Percentiles rank a stretch among this genome's conserved stretches.
Conservation (phyloP, 2,113 vertebrate species). For the Odocoileus virginianus region DNA sequence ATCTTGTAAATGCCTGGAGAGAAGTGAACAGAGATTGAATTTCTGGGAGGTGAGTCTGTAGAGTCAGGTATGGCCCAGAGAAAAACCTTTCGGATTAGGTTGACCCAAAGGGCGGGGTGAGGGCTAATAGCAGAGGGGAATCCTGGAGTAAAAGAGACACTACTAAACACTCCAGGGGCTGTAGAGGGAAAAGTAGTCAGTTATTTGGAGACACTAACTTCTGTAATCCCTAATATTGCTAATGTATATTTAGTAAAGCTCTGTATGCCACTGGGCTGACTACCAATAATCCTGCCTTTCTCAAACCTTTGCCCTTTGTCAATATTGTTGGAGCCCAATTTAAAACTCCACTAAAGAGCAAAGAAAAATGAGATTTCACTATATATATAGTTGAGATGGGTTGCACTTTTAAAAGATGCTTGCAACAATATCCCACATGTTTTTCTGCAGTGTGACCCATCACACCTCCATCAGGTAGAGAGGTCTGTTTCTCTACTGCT, state of each 20-base stretch:
- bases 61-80: neutral
- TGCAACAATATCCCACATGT: neutral
- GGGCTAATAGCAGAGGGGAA: neutral
- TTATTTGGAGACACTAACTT: neutral
- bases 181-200: neutral
- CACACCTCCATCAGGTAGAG: neutral
- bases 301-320: neutral
- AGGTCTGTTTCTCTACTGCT: neutral
- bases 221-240: neutral
- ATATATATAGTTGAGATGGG: neutral
- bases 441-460: neutral
- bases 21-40: neutral
- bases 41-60: neutral
- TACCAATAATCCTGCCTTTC: neutral
- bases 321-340: neutral
- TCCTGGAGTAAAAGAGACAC: neutral
- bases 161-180: neutral
- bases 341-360: neutral
- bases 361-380: neutral
- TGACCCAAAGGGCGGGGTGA: neutral
- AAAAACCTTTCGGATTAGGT: neutral
- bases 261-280: neutral
- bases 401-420: constrained; percentile 17
- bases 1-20: neutral
- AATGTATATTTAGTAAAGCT: neutral